Evolutionary conservation across 2,113 vertebrate species (phyloP).

Genomic region (Paramisgurnus dabryanus): DNA sequence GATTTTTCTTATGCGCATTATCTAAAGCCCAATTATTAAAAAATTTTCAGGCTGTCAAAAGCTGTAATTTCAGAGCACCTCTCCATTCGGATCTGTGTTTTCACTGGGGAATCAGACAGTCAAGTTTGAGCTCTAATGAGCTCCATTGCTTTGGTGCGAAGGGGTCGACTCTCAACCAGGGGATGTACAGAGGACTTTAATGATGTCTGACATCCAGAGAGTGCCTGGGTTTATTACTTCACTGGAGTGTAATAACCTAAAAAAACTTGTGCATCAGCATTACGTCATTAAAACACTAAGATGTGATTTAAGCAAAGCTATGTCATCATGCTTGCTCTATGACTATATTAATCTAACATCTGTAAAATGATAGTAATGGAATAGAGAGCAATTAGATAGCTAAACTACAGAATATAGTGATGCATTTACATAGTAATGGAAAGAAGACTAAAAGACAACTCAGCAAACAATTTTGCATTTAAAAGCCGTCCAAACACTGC

Average conservation of each 20-base stretch:
- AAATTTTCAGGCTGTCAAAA: neutral
- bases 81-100: constrained; percentile 10
- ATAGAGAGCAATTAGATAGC: constrained; percentile 4
- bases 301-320: constrained; percentile 39
- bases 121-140: constrained; percentile 23
- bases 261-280: constrained; percentile 7
- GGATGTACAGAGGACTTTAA: constrained; percentile 7
- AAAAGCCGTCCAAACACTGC: no score
- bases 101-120: neutral
- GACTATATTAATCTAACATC: constrained; percentile 31
- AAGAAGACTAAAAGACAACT: no score
- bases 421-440: neutral
- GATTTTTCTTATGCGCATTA: neutral
- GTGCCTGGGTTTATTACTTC: neutral
- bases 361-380: constrained; percentile 29
- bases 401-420: neutral
- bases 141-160: neutral
- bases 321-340: neutral
- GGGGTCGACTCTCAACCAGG: neutral
- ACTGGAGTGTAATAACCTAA: neutral
- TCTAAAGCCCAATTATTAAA: neutral
- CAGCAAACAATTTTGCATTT: no score
- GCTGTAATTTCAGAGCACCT: neutral
- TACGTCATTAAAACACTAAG: constrained; percentile 46
- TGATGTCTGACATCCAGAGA: constrained; percentile 11